These are phyloP conservation scores for Chamaetylas fuelleborni DNA, from an alignment of 2,113 vertebrate species.

Conservation along the genomic window DNA sequence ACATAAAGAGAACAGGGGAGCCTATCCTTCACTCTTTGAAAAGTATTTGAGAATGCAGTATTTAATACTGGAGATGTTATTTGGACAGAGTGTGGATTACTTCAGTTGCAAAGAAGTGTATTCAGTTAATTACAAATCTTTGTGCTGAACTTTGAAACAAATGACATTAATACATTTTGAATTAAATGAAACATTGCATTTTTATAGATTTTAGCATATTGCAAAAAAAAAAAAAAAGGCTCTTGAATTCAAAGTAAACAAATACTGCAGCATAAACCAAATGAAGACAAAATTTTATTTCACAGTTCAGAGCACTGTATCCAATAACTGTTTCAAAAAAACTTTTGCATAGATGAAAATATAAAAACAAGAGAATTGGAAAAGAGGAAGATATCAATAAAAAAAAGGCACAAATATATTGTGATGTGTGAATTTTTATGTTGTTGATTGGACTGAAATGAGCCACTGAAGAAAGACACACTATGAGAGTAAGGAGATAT, in stretches of 20 bases:
- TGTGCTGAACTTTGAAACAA: neutral
- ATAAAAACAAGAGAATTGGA: neutral
- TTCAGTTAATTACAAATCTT: neutral
- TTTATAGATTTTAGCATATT: neutral
- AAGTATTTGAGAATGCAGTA: neutral
- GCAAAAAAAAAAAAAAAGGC: neutral
- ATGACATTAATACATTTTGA: neutral
- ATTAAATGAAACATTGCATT: neutral
- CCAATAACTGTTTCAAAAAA: neutral
- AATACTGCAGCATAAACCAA: neutral
- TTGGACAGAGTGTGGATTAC: neutral
- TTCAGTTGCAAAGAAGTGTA: neutral
- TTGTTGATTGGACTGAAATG: neutral
- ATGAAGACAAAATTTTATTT: conserved; percentile 31
- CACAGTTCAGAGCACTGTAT: neutral
- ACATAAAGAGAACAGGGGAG: neutral
- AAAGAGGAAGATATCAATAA: conserved; percentile 10
- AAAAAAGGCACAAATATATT: neutral
- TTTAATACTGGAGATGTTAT: neutral
- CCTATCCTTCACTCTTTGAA: neutral
- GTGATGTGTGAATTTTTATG: neutral
- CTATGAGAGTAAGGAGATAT: neutral
- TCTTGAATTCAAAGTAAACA: neutral
- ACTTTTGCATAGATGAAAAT: neutral
- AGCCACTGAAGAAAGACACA: neutral